Base-by-base conservation (phyloP, 1,140 invertebrate species). In the Thrips palmi region DNA sequence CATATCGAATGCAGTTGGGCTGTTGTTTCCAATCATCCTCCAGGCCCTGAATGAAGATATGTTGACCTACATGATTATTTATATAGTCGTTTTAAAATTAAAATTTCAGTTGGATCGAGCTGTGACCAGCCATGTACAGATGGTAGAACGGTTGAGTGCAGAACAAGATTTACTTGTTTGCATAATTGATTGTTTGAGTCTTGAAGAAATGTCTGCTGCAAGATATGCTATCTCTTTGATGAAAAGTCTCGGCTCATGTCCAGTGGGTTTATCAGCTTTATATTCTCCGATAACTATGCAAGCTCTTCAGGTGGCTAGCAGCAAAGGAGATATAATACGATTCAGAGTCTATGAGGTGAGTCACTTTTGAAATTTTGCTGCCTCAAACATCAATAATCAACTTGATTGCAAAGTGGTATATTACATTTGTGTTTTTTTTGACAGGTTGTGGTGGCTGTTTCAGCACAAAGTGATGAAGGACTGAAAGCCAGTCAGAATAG, bases 391-490 rank as follows among this genome's bases (percentile, higher is more conserved):
- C 19, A 24, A 18, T 39, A 21, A 35, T 22, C 39, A 11, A 10
- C 41, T 36, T 34, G 19, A 14, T 41, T 35, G 10, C 18, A n/a
- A 28, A 34, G 11, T 28, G 39, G 24, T 17, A 37, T 8, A 36
- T 40, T 18, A 4, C n/a, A 19, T 42, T 39, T 29, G 33, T 10
- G 32, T 56, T 31, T 49, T 44, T 36, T 63, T 50, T 64, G 66
- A 45, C 64, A 85, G 65, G 56, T 83, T 36, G 57, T 74, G n/a
- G 60, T 81, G 0, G 62, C 68, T 32, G 64, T 85, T 37, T 64
- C 72, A 20, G 62, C 58, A 37, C 53, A 56, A 35, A 77, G 70
- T 4, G 53, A 64, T 29, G 54, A 60, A 7, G 57, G 63, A 8
- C 58, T 83, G 5, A 55, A 68, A 29, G 50, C 63, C 12, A 64